Evolutionary conservation across 1,140 invertebrate species (phyloP), one percentile per base, ranked within the genome.

Genomic region (Drosophila obscura): DNA sequence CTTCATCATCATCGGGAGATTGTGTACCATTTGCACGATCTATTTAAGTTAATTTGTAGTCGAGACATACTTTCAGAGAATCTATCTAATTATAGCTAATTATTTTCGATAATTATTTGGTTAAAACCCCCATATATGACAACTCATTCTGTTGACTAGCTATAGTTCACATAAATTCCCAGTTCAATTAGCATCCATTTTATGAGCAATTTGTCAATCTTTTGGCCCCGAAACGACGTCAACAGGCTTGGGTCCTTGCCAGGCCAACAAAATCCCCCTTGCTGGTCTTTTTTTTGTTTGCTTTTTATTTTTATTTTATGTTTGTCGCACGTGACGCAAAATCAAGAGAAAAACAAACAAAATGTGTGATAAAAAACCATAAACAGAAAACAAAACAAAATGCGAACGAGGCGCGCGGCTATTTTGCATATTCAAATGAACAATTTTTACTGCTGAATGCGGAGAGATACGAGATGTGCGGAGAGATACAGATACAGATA

Each of bases 391-490:
- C 31, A 75, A 74, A 75, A 61, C 73, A 64, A 75, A 76, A 76
- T 57, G 49, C 58, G 44, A 61, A 53, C 51, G 43, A 76, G 71
- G 60, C 78, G 78, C 59, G 64, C 44, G 63, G 71, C 81, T 85
- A 82, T 85, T 84, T 85, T 65, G 81, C 81, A 85, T 85, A 87
- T 82, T 87, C 62, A 64, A 85, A 74, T 71, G 39, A 71, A 85
- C 64, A 64, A 87, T 71, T 85, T 76, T 74, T 65, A 67, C 44
- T 57, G 61, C 45, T 52, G 62, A 73, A 81, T 68, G 51, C 59
- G 68, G 48, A 39, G 61, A 73, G 15, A 65, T 66, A 71, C 74
- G 73, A 78, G 52, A 61, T 65, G 58, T 19, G 58, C 35, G 49
- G 45, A 50, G 41, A 48, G 35, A 19, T 16, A 26, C 53, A 43